Evolutionary conservation across 2,113 vertebrate genomes (phyloP).

Genomic region (Mus pahari): DNA sequence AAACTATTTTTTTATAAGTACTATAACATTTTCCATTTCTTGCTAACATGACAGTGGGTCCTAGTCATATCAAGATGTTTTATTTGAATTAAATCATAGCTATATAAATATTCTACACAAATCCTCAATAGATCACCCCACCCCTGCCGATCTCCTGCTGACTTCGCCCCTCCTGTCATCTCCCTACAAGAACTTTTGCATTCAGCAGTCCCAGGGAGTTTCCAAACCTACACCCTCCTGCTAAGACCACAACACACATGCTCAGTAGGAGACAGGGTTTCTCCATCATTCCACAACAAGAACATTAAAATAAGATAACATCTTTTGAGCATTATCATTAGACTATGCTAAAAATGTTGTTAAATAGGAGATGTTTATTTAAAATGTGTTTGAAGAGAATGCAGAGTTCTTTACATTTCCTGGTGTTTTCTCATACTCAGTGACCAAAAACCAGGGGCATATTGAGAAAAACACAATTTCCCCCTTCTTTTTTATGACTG

Average conservation of each 20-base stretch:
- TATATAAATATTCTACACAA: not conserved
- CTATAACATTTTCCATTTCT: not conserved
- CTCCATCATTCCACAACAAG: not conserved
- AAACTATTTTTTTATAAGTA: slow-evolving; percentile 37
- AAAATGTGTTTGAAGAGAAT: slow-evolving; percentile 17
- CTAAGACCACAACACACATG: not conserved
- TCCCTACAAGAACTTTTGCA: not conserved
- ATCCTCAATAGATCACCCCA: not conserved
- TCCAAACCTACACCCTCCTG: not conserved
- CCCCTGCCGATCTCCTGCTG: not conserved
- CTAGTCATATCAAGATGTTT: not conserved
- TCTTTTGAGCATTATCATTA: not conserved
- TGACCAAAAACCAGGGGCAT: not conserved
- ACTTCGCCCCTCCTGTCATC: not conserved
- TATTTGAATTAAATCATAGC: not conserved
- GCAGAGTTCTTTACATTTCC: not conserved
- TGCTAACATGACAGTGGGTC: not conserved
- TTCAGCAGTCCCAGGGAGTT: not conserved
- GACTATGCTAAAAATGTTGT: not conserved
- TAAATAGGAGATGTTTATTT: not conserved
- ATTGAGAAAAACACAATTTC: not conserved
- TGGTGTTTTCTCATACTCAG: slow-evolving; percentile 23
- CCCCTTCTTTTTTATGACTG: not conserved
- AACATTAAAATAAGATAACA: not conserved
- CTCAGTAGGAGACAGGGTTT: slow-evolving; percentile 23